Percentiles rank a stretch among this genome's conserved stretches.
Evolutionary conservation across 1,140 invertebrate genomes (phyloP).

Genomic region (Hypsibius dujardini): DNA sequence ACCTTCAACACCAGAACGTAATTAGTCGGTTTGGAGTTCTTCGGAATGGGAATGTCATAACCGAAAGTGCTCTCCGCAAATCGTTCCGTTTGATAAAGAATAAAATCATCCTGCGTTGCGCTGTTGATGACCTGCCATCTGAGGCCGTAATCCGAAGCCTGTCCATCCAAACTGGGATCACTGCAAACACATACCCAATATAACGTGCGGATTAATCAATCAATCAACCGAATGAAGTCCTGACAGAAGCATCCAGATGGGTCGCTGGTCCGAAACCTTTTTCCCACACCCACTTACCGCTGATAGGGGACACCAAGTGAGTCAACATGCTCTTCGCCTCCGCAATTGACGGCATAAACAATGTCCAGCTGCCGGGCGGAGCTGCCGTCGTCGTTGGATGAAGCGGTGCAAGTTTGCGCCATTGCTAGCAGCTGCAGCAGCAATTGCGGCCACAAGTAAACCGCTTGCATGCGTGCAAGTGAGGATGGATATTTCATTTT

Average conservation of each 20-base stretch:
- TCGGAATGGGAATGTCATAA: conserved; percentile 59
- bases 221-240: too few species aligned
- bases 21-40: conserved; percentile 47
- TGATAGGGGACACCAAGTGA: conserved; percentile 57
- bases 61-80: conserved; percentile 77
- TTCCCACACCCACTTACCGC: conserved; percentile 46
- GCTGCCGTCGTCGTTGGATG: too few species aligned
- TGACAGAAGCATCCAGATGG: too few species aligned
- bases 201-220: too few species aligned
- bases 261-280: too few species aligned
- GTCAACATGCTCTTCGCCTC: conserved; percentile 61
- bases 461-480: too few species aligned
- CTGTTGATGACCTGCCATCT: conserved; percentile 54
- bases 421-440: too few species aligned
- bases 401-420: too few species aligned
- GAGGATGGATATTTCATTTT: too few species aligned
- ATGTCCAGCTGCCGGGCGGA: conserved; percentile 37
- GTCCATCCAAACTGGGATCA: conserved; percentile 51
- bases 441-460: too few species aligned
- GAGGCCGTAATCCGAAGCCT: conserved; percentile 65
- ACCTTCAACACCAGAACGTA: conserved; percentile 67
- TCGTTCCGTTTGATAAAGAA: conserved; percentile 66
- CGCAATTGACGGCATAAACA: conserved; percentile 67
- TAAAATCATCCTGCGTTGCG: conserved; percentile 56
- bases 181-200: conserved; percentile 2